Percentiles rank a stretch among this genome's conserved stretches.
phyloP scores from a whole-genome alignment of 2,113 vertebrate genomes.

The Chloebia gouldiae region DNA sequence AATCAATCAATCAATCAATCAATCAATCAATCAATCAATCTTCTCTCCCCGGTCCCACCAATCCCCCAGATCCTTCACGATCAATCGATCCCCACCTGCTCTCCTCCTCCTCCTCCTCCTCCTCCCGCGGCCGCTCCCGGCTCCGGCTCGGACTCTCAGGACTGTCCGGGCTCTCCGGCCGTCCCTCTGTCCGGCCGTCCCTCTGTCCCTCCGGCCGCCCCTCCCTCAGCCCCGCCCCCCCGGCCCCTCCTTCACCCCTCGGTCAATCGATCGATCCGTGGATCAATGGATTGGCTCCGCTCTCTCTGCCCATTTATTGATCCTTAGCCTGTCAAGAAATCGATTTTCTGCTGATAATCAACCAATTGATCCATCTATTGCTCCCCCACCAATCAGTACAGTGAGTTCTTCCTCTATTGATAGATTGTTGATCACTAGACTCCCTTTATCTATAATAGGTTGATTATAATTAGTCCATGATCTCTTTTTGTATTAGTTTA shows the following conservation, averaged over 20 bases:
- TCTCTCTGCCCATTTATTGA: accelerated
- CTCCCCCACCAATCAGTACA: accelerated
- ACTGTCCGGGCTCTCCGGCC: neutral
- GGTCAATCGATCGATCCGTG: accelerated
- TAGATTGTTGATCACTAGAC: neutral
- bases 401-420: accelerated
- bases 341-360: neutral
- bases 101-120: neutral
- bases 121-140: neutral
- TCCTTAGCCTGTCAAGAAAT: neutral
- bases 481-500: neutral
- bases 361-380: accelerated
- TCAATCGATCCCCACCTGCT: neutral
- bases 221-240: neutral
- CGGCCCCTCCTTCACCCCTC: neutral
- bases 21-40: no score
- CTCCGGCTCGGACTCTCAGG: neutral
- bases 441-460: accelerated
- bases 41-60: neutral
- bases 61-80: accelerated
- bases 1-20: neutral
- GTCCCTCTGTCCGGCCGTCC: neutral
- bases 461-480: neutral
- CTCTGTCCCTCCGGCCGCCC: neutral
- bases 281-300: neutral